A percentile compares a stretch with the other conserved stretches of the same genome.
Evolutionary conservation across 2,888 invertebrate genomes (phyloP).

Genomic region (Eupithecia subumbrata): DNA sequence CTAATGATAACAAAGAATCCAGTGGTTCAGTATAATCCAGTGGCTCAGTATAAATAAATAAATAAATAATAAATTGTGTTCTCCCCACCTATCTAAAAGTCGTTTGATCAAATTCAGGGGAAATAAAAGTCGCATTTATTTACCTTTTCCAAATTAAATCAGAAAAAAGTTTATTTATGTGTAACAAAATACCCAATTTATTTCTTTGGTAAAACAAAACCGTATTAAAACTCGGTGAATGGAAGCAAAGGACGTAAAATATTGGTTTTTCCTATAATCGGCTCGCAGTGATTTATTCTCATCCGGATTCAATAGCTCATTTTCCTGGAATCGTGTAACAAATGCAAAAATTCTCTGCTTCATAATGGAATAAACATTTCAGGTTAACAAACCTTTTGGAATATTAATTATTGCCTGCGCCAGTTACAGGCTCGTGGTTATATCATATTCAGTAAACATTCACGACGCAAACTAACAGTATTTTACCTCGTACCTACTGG

Average conservation of each 20-base stretch:
- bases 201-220: constrained; percentile 19
- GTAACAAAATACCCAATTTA: constrained; percentile 4
- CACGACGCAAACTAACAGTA: neutral
- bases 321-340: constrained; percentile 40
- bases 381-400: neutral
- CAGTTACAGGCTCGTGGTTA: neutral
- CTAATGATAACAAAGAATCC: neutral
- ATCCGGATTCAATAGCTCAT: constrained; percentile 53
- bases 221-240: constrained; percentile 29
- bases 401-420: neutral
- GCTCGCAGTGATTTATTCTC: constrained; percentile 52
- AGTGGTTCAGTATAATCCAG: neutral
- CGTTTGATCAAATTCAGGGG: neutral
- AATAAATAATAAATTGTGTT: too few species aligned
- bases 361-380: neutral
- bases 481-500: neutral
- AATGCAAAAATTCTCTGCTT: constrained; percentile 11
- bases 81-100: neutral
- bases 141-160: neutral
- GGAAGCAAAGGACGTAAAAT: constrained; percentile 31
- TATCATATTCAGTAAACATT: neutral
- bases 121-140: neutral
- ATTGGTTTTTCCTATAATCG: constrained; percentile 49
- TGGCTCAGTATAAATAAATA: too few species aligned
- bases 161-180: neutral